Evolutionary conservation across 2,113 vertebrate genomes (phyloP), one percentile per base, ranked within the genome.

Genomic region (Equus przewalskii): DNA sequence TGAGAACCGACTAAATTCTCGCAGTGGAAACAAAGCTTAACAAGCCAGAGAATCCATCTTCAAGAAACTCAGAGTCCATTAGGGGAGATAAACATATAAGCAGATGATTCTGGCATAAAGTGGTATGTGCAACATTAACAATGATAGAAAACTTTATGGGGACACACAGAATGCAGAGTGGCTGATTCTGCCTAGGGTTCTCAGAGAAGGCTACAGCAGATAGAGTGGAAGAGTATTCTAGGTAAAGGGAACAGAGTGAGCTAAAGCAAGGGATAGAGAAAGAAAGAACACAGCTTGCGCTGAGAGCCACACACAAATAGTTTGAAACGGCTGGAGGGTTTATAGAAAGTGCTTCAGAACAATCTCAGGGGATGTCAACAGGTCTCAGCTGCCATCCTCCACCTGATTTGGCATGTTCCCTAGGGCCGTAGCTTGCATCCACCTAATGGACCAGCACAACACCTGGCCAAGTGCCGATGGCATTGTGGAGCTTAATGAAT

Each of bases 381-480:
- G 95, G 62, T 86, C 87, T 95, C 98, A 73, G 86, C 70, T 80
- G 94, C 94, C 33, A 14, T 89, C 54, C 85, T 80, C 56, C 69
- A 92, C 64, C 90, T 93, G 87, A 90, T 94, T 84, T n/a, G 75
- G 56, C 95, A 95, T 0, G 16, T 10, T 87, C 75, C 62, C 80
- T 28, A 16, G 80, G 91, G 86, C 83, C 33, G 46, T 60, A 93
- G 80, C 82, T 94, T 75, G 58, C 96, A 89, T 96, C 89, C 86
- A 94, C 83, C 92, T 95, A 88, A 97, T 98, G 96, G 94, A 60
- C 79, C 95, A 81, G 73, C 30, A 14, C 7, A 36, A 95, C 95
- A 97, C 96, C 96, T 97, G 96, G 89, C 86, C 75, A 93, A 96
- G 92, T 56, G 80, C 89, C 30, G 10, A 72, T 54, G 84, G 73